Evolutionary conservation across 2,113 vertebrate species (phyloP), one percentile per base, ranked within the genome.

Genomic region (Zosterops hypoxanthus): DNA sequence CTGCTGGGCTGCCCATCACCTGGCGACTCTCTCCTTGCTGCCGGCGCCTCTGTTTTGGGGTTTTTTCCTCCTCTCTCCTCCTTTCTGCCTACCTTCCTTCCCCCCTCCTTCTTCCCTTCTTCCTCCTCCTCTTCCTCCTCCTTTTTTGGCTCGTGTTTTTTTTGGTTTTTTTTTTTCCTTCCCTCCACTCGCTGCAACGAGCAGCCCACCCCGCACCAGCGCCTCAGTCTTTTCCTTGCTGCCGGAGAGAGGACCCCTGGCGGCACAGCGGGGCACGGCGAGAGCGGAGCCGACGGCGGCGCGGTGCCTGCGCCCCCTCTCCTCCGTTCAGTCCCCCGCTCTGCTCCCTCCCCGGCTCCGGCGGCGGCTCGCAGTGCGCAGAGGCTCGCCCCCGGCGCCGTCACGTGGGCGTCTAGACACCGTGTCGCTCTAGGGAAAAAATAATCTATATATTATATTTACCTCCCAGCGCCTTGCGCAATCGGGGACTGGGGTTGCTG

Each of bases 401-500:
- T 99, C 99, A 99, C 98, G 99, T 99, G 99, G 97, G 97, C 97
- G 99, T 99, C 99, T 99, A 99, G 99, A 99, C 99, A 99, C 98
- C 98, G 98, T 99, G 99, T 99, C 99, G 66, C 44, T 66, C 44
- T 17, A 24, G 33, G 46, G 26, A 66, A 61, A 28, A 50, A 50
- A 26, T 26, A 34, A 50, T 28, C 65, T 69, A 28, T 66, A n/a
- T 66, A 17, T 46, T 68, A 49, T 42, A 42, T 42, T 42, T 42
- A 42, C 42, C 42, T 42, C 15, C 15, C 42, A 42, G 16, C 42
- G 42, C 42, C 42, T 42, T 42, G 42, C 42, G 42, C 42, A 42
- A 42, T 42, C 42, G 42, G 42, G 42, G 42, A 42, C 42, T 42
- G 42, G 42, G 42, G 15, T 42, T 42, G 42, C 42, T 42, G 42